phyloP scores from a whole-genome alignment of 2,888 invertebrate species.

The Salpingus planirostris region DNA sequence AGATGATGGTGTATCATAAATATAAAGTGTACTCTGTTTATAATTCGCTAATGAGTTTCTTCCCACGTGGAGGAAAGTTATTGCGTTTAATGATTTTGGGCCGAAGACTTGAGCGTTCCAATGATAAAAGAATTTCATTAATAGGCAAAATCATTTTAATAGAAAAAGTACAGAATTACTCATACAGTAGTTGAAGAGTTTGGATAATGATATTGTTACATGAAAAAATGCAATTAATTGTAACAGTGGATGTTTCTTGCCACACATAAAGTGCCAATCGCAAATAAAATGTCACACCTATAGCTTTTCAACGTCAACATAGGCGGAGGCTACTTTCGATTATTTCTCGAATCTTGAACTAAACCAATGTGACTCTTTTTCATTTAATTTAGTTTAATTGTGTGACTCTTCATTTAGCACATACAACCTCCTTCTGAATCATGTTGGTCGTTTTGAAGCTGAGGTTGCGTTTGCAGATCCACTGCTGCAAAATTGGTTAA shows the following conservation, averaged over 20 bases:
- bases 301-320: constrained; percentile 34
- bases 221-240: constrained; percentile 13
- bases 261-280: constrained; percentile 16
- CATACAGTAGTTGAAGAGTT: no score
- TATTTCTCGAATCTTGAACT: no score
- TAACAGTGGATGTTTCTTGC: constrained; percentile 15
- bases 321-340: constrained; percentile 34
- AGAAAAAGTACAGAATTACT: constrained; percentile 10
- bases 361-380: constrained; percentile 4
- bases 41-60: no score
- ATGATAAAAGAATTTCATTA: no score
- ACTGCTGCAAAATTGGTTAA: constrained; percentile 51
- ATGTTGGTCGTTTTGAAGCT: constrained; percentile 68
- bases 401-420: constrained; percentile 59
- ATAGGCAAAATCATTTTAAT: constrained; percentile 12
- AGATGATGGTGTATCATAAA: no score
- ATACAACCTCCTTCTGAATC: constrained; percentile 77
- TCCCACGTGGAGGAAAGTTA: no score
- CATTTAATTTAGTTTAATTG: constrained; percentile 19
- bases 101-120: no score
- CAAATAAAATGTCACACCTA: constrained; percentile 34
- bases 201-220: constrained; percentile 11
- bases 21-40: no score
- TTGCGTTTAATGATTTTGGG: no score
- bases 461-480: constrained; percentile 73